Conservation (phyloP, 2,797 vertebrate species). For the Falco berigora region DNA sequence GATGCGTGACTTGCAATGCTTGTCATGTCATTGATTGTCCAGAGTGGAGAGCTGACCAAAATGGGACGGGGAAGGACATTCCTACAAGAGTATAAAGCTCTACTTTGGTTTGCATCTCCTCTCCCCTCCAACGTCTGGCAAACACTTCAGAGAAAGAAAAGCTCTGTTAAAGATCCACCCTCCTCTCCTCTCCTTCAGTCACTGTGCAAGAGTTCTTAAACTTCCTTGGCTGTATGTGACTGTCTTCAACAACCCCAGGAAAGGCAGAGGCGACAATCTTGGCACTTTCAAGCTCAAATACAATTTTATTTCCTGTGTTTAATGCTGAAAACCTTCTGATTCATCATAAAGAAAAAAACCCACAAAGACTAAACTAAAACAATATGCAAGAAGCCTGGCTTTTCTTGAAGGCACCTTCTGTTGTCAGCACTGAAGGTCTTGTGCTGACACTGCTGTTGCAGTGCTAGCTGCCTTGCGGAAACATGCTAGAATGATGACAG, state of each 20-base stretch:
- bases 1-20: neutral
- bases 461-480: neutral
- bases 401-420: neutral
- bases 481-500: neutral
- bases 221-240: neutral
- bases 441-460: neutral
- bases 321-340: neutral
- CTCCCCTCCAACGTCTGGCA: neutral
- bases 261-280: neutral
- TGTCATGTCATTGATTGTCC: neutral
- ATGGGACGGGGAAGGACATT: neutral
- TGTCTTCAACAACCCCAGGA: neutral
- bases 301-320: neutral
- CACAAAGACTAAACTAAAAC: neutral
- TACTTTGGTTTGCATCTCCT: neutral
- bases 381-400: neutral
- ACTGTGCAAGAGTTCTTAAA: neutral
- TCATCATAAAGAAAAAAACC: neutral
- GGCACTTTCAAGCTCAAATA: neutral
- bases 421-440: neutral
- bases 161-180: neutral
- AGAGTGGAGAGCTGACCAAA: neutral
- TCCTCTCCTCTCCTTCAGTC: neutral
- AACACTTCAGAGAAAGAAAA: neutral
- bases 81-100: neutral